Evolutionary conservation across 1,140 invertebrate species (phyloP).

Genomic region (Gryllus bimaculatus): DNA sequence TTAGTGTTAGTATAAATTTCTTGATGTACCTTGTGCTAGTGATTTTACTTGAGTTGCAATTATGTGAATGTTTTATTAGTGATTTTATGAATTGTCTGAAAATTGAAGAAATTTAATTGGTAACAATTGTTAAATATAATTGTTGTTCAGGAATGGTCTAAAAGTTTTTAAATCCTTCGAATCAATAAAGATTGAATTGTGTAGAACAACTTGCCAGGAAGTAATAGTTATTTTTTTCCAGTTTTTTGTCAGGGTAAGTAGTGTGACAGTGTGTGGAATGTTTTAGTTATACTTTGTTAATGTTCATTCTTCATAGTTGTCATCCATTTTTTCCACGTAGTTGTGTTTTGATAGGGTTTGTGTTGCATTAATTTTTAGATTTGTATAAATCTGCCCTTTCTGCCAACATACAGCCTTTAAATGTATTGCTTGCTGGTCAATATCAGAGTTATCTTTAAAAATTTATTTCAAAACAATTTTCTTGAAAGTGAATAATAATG

Average conservation of each 20-base stretch:
- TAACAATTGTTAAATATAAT: no score
- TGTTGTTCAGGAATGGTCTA: no score
- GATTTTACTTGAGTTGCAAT: no score
- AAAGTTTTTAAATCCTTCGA: neutral
- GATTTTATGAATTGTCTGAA: no score
- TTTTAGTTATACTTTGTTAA: neutral
- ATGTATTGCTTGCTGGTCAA: neutral
- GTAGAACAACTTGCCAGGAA: neutral
- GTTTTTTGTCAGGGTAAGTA: neutral
- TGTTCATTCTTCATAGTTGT: neutral
- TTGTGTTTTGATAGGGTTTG: neutral
- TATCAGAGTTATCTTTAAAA: neutral
- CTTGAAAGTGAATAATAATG: no score
- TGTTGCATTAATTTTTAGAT: neutral
- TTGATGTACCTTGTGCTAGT: no score
- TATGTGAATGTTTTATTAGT: no score
- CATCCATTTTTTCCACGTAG: neutral
- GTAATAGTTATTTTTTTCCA: neutral
- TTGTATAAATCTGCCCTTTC: conserved; percentile 4
- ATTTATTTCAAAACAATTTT: no score
- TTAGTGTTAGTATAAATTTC: no score
- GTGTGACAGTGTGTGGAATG: neutral
- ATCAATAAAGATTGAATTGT: neutral
- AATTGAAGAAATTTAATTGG: no score
- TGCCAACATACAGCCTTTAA: neutral